Percentiles rank a stretch among this genome's conserved stretches.
phyloP scores from a whole-genome alignment of 2,113 vertebrate species.

The Embiotoca jacksoni region DNA sequence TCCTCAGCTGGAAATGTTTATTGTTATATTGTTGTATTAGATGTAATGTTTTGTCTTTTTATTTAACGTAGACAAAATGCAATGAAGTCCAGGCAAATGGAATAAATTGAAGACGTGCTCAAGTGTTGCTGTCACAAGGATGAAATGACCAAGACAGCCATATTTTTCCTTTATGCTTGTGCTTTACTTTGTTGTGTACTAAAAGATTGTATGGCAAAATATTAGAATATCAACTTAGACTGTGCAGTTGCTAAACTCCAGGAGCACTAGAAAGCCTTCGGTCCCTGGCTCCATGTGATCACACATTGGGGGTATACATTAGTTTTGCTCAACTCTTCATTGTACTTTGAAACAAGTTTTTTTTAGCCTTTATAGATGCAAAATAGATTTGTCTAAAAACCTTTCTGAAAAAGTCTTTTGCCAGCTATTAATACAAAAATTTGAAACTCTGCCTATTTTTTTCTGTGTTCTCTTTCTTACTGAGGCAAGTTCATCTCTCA shows the following conservation, averaged over 20 bases:
- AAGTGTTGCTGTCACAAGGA: too few relatives aligned
- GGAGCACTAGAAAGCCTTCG: slow-evolving; percentile 12
- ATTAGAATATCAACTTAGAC: not conserved
- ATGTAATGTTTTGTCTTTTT: too few relatives aligned
- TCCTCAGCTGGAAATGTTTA: not conserved
- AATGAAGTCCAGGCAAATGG: too few relatives aligned
- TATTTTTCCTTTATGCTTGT: too few relatives aligned
- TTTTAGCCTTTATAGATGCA: too few relatives aligned
- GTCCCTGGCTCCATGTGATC: not conserved
- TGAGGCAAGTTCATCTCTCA: slow-evolving; percentile 34
- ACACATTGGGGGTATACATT: not conserved
- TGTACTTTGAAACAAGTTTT: not conserved
- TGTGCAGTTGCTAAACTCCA: slow-evolving; percentile 20
- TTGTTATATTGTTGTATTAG: too few relatives aligned
- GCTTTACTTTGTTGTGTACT: too few relatives aligned
- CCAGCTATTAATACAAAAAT: not conserved
- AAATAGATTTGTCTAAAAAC: not conserved
- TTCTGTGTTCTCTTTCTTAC: not conserved
- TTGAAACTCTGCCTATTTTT: not conserved
- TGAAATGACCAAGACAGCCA: too few relatives aligned
- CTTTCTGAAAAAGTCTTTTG: not conserved
- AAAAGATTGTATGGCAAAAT: too few relatives aligned
- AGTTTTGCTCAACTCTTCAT: slow-evolving; percentile 6
- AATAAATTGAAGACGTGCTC: too few relatives aligned
- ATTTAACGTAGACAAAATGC: too few relatives aligned